These are phyloP conservation scores for Euphonia xanthogaster DNA, from an alignment of 2,797 vertebrate genomes.

Conservation along the genomic window DNA sequence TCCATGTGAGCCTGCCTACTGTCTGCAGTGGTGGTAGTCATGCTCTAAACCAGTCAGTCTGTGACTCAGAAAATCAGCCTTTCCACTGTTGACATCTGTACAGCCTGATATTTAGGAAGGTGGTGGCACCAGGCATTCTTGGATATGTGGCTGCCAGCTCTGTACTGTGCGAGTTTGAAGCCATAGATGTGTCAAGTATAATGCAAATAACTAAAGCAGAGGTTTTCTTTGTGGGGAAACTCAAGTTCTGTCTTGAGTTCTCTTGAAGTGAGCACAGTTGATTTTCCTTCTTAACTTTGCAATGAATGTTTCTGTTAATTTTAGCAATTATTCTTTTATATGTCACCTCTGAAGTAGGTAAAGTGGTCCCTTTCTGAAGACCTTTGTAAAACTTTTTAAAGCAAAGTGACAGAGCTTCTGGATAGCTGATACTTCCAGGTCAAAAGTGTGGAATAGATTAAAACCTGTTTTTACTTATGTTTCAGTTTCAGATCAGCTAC, in stretches of 20 bases:
- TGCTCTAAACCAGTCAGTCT: background rate
- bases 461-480: background rate
- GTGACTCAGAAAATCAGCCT: background rate
- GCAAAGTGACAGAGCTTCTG: background rate
- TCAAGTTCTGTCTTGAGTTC: background rate
- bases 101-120: background rate
- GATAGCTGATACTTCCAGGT: background rate
- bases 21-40: background rate
- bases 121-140: background rate
- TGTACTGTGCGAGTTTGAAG: background rate
- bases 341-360: accelerated
- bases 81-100: background rate
- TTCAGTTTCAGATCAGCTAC: background rate
- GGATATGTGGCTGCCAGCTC: background rate
- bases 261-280: background rate
- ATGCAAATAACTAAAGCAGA: background rate
- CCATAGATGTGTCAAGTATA: background rate
- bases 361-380: background rate
- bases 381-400: background rate
- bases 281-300: background rate
- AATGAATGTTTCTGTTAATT: background rate
- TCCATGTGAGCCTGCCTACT: background rate
- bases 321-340: background rate
- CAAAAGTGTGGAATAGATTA: background rate
- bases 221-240: background rate